Percentiles rank a stretch among this genome's conserved stretches.
phyloP scores from a whole-genome alignment of 2,797 vertebrate genomes.

The Hylomyscus alleni region DNA sequence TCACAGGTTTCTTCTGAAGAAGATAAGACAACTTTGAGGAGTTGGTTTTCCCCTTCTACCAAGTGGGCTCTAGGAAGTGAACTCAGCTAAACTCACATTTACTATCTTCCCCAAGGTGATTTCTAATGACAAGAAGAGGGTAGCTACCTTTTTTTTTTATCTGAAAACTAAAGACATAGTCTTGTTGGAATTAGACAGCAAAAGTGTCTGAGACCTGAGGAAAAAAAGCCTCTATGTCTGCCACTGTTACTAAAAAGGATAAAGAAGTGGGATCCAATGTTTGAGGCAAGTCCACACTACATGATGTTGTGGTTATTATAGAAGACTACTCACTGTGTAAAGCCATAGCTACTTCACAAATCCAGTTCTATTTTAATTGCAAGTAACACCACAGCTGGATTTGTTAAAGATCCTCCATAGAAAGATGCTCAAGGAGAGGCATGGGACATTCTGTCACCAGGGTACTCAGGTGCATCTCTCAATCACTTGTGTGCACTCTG shows the following conservation, averaged over 20 bases:
- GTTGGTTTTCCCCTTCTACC: neutral
- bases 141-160: conserved; percentile 73
- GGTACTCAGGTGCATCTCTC: neutral
- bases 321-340: too few relatives aligned
- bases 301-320: neutral
- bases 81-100: neutral
- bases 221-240: conserved; percentile 1
- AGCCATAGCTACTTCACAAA: too few relatives aligned
- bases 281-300: neutral
- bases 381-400: neutral
- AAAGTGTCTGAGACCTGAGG: conserved; percentile 72
- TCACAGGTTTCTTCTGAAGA: neutral
- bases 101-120: neutral
- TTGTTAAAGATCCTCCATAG: too few relatives aligned
- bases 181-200: conserved; percentile 78
- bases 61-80: neutral
- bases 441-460: neutral
- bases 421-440: neutral
- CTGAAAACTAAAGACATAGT: conserved; percentile 78
- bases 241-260: neutral
- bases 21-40: neutral
- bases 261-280: neutral
- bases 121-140: conserved; percentile 73
- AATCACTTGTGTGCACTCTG: neutral
- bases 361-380: too few relatives aligned